Conservation (phyloP, 2,797 vertebrate genomes). For the Moxostoma hubbsi region DNA sequence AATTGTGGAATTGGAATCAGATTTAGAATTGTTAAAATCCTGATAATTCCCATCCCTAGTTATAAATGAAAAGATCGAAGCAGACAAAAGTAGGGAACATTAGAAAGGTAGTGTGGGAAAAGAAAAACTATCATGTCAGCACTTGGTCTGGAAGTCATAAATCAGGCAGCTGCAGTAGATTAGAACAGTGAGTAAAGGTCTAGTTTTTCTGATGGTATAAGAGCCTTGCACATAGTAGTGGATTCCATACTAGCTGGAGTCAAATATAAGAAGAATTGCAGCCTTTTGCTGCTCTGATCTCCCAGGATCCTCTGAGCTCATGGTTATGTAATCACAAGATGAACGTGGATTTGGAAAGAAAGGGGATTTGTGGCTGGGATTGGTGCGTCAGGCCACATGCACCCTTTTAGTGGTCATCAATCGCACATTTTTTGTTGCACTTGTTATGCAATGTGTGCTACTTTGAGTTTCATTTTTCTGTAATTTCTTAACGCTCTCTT, state of each 20-base stretch:
- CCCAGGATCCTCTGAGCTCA: slow-evolving; percentile 67
- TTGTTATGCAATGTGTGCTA: too few species aligned
- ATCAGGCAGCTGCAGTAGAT: slow-evolving; percentile 4
- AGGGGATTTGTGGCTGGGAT: not conserved
- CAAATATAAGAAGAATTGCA: slow-evolving; percentile 52
- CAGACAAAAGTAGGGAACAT: too few species aligned
- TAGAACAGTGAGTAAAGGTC: not conserved
- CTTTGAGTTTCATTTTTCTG: not conserved
- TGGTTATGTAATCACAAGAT: slow-evolving; percentile 73
- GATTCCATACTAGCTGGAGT: slow-evolving; percentile 44
- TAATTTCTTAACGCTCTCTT: too few species aligned
- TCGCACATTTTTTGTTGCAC: too few species aligned
- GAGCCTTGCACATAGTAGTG: slow-evolving; percentile 48
- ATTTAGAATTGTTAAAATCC: too few species aligned
- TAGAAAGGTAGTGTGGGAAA: not conserved
- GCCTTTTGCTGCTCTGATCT: slow-evolving; percentile 40
- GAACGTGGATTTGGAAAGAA: slow-evolving; percentile 32
- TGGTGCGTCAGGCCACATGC: too few species aligned
- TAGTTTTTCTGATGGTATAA: slow-evolving; percentile 50
- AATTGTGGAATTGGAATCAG: too few species aligned
- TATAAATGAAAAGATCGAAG: not conserved
- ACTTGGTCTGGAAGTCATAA: slow-evolving; percentile 22
- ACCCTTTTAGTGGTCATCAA: too few species aligned
- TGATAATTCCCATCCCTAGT: too few species aligned
- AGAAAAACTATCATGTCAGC: not conserved